phyloP scores from a whole-genome alignment of 2,797 vertebrate species.

The Melanotaenia trifasciata region DNA sequence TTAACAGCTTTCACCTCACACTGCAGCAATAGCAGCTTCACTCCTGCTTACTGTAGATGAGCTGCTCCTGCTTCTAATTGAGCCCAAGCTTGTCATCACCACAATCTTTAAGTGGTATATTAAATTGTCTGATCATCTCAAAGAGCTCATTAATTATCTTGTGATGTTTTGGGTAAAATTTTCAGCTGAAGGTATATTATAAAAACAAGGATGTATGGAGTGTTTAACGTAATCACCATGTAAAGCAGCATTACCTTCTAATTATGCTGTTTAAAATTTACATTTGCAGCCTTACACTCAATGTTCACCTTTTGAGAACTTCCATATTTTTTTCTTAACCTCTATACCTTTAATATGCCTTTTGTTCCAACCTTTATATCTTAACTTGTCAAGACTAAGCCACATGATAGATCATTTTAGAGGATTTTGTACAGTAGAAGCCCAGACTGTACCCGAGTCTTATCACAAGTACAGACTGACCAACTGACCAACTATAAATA shows the following conservation, averaged over 20 bases:
- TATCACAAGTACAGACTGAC: constrained; percentile 30
- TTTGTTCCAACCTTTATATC: constrained; percentile 35
- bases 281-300: neutral
- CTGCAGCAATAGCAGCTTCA: constrained; percentile 42
- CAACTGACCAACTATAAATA: constrained; percentile 77
- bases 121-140: constrained; percentile 43
- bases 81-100: constrained; percentile 55
- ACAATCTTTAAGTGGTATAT: constrained; percentile 19
- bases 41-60: constrained; percentile 44
- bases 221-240: neutral
- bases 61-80: constrained; percentile 42
- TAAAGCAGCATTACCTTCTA: neutral
- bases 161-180: neutral
- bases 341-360: neutral
- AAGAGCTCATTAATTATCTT: constrained; percentile 14
- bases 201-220: neutral
- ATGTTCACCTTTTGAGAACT: neutral
- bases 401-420: neutral
- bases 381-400: constrained; percentile 23
- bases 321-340: neutral
- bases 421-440: constrained; percentile 8
- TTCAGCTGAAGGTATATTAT: neutral
- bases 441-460: constrained; percentile 15
- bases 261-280: neutral
- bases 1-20: constrained; percentile 69